Base-by-base conservation (phyloP, 1,140 invertebrate species). In the Anastatus disparis region DNA sequence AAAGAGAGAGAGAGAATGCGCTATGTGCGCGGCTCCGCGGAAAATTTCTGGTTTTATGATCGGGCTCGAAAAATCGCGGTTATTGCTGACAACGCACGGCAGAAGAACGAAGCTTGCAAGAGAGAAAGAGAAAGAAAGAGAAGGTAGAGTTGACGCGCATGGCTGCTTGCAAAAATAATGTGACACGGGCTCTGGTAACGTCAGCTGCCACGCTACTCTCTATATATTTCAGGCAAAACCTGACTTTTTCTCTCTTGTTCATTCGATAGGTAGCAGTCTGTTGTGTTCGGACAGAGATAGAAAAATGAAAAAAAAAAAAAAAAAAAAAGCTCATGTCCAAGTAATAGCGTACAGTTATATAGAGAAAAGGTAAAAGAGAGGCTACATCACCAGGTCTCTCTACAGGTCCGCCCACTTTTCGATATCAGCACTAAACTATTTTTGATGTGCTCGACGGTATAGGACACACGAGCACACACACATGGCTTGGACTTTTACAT, bases 141-240 rank as follows among this genome's bases (percentile, higher is more conserved):
- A 61, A 15, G 44, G 31, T 20, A 17, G 76, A 75, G 73, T 76
- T 71, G 71, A 73, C 63, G 70, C 78, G 77, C 79, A 78, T 81
- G 77, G 77, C 67, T 78, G 79, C 75, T 62, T 79, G 71, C 77
- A 77, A 80, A 80, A 81, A 81, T 81, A 82, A 82, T 81, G 76
- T 78, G 80, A 82, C 78, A 79, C 66, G 76, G 75, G 72, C 71
- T 52, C 73, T 58, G 75, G 76, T 81, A 78, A 76, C 76, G 78
- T 80, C 80, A 81, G 75, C 71, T 79, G 72, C 70, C 77, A 58
- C 73, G 4, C 56, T 52, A 1, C 22, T 69, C 66, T 69, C 66
- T 61, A 69, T 70, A 70, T 70, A 62, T 70, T 27, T 12, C 56
- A 3, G n/a, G 20, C 46, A 20, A 17, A 12, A 61, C 22, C 20